Evolutionary conservation across 37 sponge, comb jelly and placozoan species (phyloP), one percentile per base, ranked within the genome.

Genomic region (Hormiphora californensis): DNA sequence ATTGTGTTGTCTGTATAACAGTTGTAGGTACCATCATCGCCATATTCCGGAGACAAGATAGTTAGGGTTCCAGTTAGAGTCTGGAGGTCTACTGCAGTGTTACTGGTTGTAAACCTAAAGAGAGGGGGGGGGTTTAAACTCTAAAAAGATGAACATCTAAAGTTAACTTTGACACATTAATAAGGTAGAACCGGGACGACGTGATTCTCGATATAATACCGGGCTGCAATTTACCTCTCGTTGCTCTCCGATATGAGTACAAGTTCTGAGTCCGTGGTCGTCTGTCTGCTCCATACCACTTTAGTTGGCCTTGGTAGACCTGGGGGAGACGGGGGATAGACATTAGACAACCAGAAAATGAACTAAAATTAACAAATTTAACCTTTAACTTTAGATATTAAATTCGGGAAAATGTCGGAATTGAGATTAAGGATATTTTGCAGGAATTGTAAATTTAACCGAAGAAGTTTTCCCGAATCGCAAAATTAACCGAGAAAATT

Each of bases 1-100:
- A 73, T 73, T 19, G 25, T 73, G 81, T 73, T 73, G 81, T 73
- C 35, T 8, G 81, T 46, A 12, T 27, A 73, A 33, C 81, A 73
- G 44, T 32, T 73, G 46, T 73, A 73, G 8, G 32, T 33, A 3
- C 81, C 81, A 30, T 73, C 81, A 30, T 73, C 81, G 1, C 17
- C 23, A 28, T 73, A 73, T 46, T 73, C 81, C 11, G 81, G 19
- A 25, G 9, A 1, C 0, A 19, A 33, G 19, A 73, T 40, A 3
- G 81, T 40, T n/a, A 73, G 44, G 23, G 43, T 28, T 4, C 81
- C 43, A 21, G 46, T n/a, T 11, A 73, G 46, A 27, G 81, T 73
- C 9, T 43, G 43, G 43, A 73, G 35, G 25, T 73, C 81, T 4
- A 33, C 35, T 3, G 5, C 36, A n/a, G 23, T 39, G 39, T 73